Percentiles rank a stretch among this genome's conserved stretches.
Conservation (phyloP, 2,888 invertebrate species). For the Orthosia incerta region DNA sequence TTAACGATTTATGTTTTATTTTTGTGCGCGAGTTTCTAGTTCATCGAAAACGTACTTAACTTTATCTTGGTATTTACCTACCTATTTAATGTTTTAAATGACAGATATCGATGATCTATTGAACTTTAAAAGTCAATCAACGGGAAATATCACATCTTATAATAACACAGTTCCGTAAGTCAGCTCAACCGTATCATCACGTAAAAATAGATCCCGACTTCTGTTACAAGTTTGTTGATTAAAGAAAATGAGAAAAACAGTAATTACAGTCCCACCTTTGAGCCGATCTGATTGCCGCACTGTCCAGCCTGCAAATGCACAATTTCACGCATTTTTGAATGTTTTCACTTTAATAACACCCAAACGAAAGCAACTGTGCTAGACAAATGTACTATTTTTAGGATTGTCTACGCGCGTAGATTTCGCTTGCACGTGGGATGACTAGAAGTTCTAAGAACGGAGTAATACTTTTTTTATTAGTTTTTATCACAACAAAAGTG, state of each 20-base stretch:
- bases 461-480: slow-evolving; percentile 28
- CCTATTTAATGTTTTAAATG: neutral
- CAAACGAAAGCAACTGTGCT: slow-evolving; percentile 46
- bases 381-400: slow-evolving; percentile 73
- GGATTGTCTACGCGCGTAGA: slow-evolving; percentile 57
- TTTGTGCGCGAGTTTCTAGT: slow-evolving; percentile 22
- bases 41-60: neutral
- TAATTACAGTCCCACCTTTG: slow-evolving; percentile 92
- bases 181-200: slow-evolving; percentile 31
- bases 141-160: slow-evolving; percentile 55
- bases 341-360: slow-evolving; percentile 69
- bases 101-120: slow-evolving; percentile 42
- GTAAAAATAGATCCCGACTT: slow-evolving; percentile 59
- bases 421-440: slow-evolving; percentile 63
- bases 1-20: neutral
- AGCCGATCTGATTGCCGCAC: slow-evolving; percentile 98
- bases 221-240: neutral
- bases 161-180: slow-evolving; percentile 45
- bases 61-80: neutral
- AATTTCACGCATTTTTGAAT: slow-evolving; percentile 96
- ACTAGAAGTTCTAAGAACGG: slow-evolving; percentile 26
- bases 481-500: slow-evolving; percentile 17
- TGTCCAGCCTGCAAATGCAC: slow-evolving; percentile 97
- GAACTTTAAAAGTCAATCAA: slow-evolving; percentile 56
- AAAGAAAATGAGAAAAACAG: slow-evolving; percentile 20